A percentile compares a stretch with the other conserved stretches of the same genome.
These are phyloP conservation scores for Piliocolobus tephrosceles DNA, from an alignment of 2,113 vertebrate genomes.

Conservation along the genomic window DNA sequence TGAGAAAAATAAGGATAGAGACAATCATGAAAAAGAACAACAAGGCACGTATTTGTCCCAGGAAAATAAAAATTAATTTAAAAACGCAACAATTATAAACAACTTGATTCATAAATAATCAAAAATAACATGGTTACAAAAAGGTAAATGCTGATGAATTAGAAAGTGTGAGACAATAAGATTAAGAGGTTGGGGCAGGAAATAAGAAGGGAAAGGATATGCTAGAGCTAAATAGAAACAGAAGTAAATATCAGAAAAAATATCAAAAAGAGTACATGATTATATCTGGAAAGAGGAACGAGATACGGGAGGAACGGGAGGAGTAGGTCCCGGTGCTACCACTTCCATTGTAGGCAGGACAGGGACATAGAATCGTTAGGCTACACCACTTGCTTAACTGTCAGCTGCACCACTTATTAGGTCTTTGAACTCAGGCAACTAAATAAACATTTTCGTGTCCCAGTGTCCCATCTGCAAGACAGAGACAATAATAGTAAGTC, in stretches of 20 bases:
- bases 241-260: background rate
- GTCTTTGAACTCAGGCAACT: background rate
- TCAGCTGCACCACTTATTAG: background rate
- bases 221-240: too few relatives aligned
- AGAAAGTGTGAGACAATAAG: background rate
- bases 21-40: background rate
- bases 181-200: background rate
- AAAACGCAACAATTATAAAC: background rate
- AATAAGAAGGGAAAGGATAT: background rate
- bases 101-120: background rate
- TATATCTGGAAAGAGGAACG: background rate
- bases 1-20: background rate
- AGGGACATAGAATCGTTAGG: background rate
- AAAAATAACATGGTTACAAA: background rate
- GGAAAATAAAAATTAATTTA: background rate
- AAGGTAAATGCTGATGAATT: background rate
- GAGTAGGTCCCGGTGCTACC: rapidly evolving
- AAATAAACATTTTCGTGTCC: background rate
- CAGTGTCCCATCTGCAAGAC: background rate
- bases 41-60: background rate
- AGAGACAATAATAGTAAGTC: background rate
- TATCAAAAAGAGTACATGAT: background rate
- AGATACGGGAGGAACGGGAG: background rate
- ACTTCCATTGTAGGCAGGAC: background rate
- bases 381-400: too few relatives aligned